Evolutionary conservation across 2,113 vertebrate species (phyloP), one percentile per base, ranked within the genome.

Genomic region (Lanius collurio): DNA sequence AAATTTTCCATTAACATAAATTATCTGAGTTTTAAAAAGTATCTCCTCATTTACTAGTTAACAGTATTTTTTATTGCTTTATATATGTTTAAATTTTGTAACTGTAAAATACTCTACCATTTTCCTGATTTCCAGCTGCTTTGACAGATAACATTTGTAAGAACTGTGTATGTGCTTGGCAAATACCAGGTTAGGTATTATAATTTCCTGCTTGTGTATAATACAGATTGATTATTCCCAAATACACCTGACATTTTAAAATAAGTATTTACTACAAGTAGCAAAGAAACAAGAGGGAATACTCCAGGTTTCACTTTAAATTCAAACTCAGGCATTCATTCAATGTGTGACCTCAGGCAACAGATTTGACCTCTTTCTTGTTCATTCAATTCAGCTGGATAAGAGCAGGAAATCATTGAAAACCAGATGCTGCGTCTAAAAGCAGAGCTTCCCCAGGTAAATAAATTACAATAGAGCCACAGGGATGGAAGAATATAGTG

Each of bases 331-430:
- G 50, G 56, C 64, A 89, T 83, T 89, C 87, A 93, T 49, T 93
- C 89, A n/a, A 5, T n/a, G 22, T 31, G 70, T 71, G 87, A 97
- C 94, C 87, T 94, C 87, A 73, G 78, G 83, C 89, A 91, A 91
- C 18, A 81, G 56, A 91, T 31, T 74, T 90, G 78, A 92, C 94
- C 91, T 94, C 83, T 63, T 91, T 75, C 91, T 91, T 52, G 57
- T 84, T 94, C 84, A 92, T 80, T 85, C 86, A 94, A 90, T 95
- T 89, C 89, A 91, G 68, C 87, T 69, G 57, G 59, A 68, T 89
- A 91, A 93, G 73, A 91, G 77, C 71, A 94, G 77, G 92, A 95
- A 93, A 94, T 91, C 77, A 64, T 20, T 94, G 92, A 84, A 96
- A 96, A 94, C 16, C 87, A 93, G 84, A 93, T 88, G 84, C 56